A percentile compares a stretch with the other conserved stretches of the same genome.
These are phyloP conservation scores for Chitala chitala DNA, from an alignment of 2,113 vertebrate species.

Conservation along the genomic window DNA sequence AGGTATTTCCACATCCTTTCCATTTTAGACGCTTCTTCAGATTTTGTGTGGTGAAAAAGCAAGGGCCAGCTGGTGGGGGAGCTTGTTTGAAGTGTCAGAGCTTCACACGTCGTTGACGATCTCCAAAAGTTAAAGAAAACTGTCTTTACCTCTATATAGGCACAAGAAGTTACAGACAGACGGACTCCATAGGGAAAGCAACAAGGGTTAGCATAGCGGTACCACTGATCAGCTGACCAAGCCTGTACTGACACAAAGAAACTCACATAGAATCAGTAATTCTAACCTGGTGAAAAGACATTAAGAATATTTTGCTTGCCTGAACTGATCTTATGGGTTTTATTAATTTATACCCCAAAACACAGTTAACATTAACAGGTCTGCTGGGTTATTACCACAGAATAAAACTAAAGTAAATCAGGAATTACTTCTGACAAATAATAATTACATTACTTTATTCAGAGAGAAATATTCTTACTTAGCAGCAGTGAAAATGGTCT, in stretches of 20 bases:
- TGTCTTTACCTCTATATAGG: neutral
- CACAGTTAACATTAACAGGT: neutral
- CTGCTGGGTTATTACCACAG: neutral
- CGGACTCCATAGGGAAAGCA: too few species aligned
- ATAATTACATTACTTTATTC: neutral
- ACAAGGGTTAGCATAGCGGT: too few species aligned
- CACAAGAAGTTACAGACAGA: too few species aligned
- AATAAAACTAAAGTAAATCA: constrained; percentile 18
- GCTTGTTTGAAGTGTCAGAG: constrained; percentile 55
- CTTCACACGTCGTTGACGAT: constrained; percentile 11
- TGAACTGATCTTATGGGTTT: too few species aligned
- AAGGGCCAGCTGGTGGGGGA: constrained; percentile 42
- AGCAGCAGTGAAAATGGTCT: neutral
- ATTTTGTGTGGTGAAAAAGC: constrained; percentile 54
- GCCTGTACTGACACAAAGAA: too few species aligned
- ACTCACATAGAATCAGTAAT: too few species aligned
- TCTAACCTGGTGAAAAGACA: too few species aligned
- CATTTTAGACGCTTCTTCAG: constrained; percentile 61
- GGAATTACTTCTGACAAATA: constrained; percentile 14
- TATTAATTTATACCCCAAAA: neutral
- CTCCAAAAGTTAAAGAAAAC: constrained; percentile 11
- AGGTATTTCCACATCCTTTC: constrained; percentile 49
- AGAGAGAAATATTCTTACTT: neutral
- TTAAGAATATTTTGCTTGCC: too few species aligned
- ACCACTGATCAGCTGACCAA: too few species aligned